phyloP scores from a whole-genome alignment of 1,140 invertebrate genomes.

The Papilio helenus region DNA sequence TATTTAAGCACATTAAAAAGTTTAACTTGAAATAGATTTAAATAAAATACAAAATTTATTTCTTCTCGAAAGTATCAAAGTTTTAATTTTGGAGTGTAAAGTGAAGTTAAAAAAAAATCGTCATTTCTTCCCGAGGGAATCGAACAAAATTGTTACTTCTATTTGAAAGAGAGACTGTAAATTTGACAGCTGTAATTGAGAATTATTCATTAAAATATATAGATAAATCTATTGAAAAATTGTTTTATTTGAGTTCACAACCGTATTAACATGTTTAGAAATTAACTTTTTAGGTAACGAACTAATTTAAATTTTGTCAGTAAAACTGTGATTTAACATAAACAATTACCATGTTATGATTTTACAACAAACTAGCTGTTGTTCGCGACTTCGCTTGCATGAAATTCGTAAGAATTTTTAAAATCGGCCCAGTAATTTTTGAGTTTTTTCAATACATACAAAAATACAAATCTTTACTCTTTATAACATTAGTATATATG shows the following conservation, averaged over 20 bases:
- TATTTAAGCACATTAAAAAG: constrained; percentile 67
- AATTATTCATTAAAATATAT: constrained; percentile 83
- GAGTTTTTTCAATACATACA: too few species aligned
- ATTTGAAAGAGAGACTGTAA: constrained; percentile 66
- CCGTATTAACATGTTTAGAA: neutral
- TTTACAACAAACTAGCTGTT: too few species aligned
- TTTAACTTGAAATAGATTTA: constrained; percentile 56
- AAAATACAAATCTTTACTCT: too few species aligned
- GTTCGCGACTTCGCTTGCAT: too few species aligned
- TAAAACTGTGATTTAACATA: too few species aligned
- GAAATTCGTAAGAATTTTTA: too few species aligned
- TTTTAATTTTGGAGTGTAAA: constrained; percentile 63
- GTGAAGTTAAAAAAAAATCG: constrained; percentile 58
- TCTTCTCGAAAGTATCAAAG: constrained; percentile 38
- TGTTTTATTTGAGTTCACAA: constrained; percentile 49
- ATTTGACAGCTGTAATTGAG: constrained; percentile 78
- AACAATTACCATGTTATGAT: too few species aligned
- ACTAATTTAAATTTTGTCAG: neutral
- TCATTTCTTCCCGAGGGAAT: constrained; percentile 67
- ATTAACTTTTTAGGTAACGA: neutral
- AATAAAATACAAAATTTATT: constrained; percentile 42
- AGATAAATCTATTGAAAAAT: constrained; percentile 82
- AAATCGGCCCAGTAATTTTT: too few species aligned
- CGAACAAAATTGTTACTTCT: constrained; percentile 55
- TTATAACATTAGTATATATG: too few species aligned